These are phyloP conservation scores for Trachelus iudaicus DNA, from an alignment of 2,888 invertebrate species.

Conservation along the genomic window DNA sequence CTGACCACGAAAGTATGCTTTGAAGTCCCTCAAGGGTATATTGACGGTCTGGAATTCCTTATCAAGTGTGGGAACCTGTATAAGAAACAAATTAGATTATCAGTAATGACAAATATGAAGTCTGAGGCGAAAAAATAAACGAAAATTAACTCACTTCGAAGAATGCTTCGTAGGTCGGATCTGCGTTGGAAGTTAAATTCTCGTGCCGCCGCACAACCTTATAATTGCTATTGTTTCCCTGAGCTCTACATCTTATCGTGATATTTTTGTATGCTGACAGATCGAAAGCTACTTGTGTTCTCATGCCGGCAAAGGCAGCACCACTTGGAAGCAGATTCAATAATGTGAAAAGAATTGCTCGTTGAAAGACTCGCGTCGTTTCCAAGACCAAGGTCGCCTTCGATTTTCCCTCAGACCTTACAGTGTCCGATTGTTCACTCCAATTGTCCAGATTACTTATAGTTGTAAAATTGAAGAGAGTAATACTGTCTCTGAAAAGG, in stretches of 20 bases:
- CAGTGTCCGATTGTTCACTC: conserved; percentile 75
- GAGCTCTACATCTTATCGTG: conserved; percentile 70
- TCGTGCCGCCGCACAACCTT: conserved; percentile 73
- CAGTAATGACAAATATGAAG: not conserved
- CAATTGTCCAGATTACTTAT: conserved; percentile 68
- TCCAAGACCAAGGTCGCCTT: conserved; percentile 73
- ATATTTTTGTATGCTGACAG: conserved; percentile 67
- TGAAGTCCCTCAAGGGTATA: conserved; percentile 71
- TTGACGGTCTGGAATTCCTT: conserved; percentile 68
- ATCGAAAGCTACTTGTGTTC: conserved; percentile 67
- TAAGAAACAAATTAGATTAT: not conserved
- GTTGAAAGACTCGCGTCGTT: conserved; percentile 70
- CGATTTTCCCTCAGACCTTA: conserved; percentile 74
- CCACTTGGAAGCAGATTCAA: conserved; percentile 76
- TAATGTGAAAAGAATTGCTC: conserved; percentile 74
- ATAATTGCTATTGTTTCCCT: conserved; percentile 71
- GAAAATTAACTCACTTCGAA: conserved; percentile 51
- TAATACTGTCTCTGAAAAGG: conserved; percentile 31
- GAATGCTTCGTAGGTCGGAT: conserved; percentile 72
- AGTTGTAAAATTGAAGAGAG: conserved; percentile 72
- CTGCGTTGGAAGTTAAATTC: conserved; percentile 69
- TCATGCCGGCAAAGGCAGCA: conserved; percentile 75
- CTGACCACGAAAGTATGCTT: conserved; percentile 73
- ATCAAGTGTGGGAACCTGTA: conserved; percentile 56
- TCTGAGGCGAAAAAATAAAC: not conserved